phyloP scores from a whole-genome alignment of 2,797 vertebrate genomes.

The Telmatherina bonti region DNA sequence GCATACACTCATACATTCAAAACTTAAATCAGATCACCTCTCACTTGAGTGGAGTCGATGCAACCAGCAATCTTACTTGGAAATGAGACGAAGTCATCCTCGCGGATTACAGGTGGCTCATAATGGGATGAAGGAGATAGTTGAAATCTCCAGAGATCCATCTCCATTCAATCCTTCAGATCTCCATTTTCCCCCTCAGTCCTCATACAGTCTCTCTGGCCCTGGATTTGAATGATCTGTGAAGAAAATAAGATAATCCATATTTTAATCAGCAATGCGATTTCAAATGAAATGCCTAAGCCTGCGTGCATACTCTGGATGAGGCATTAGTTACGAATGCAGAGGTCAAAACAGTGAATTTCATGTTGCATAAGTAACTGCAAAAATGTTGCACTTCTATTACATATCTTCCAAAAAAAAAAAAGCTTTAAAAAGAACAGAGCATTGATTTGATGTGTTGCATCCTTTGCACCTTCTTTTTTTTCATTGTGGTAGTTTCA shows the following conservation, averaged over 20 bases:
- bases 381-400: slow-evolving; percentile 5
- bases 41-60: slow-evolving; percentile 93
- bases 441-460: slow-evolving; percentile 48
- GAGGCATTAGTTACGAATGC: slow-evolving; percentile 16
- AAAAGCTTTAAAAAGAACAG: slow-evolving; percentile 24
- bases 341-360: slow-evolving; percentile 17
- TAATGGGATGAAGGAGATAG: slow-evolving; percentile 34
- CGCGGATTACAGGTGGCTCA: slow-evolving; percentile 77
- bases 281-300: slow-evolving; percentile 48
- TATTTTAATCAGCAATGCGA: slow-evolving; percentile 61
- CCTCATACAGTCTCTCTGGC: slow-evolving; percentile 16
- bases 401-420: slow-evolving; percentile 23
- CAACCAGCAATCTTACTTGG: slow-evolving; percentile 92
- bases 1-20: slow-evolving; percentile 83
- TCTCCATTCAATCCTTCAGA: slow-evolving; percentile 48
- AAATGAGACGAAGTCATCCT: slow-evolving; percentile 85
- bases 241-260: slow-evolving; percentile 60
- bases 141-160: slow-evolving; percentile 69
- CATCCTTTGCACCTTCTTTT: slow-evolving; percentile 73
- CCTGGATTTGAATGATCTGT: slow-evolving; percentile 30
- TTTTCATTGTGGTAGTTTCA: slow-evolving; percentile 66
- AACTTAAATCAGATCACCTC: slow-evolving; percentile 89
- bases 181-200: slow-evolving; percentile 44
- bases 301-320: slow-evolving; percentile 5
- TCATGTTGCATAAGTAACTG: slow-evolving; percentile 27